A percentile compares a stretch with the other conserved stretches of the same genome.
phyloP scores from a whole-genome alignment of 1,140 invertebrate genomes.

The Neuroterus valhalla region DNA sequence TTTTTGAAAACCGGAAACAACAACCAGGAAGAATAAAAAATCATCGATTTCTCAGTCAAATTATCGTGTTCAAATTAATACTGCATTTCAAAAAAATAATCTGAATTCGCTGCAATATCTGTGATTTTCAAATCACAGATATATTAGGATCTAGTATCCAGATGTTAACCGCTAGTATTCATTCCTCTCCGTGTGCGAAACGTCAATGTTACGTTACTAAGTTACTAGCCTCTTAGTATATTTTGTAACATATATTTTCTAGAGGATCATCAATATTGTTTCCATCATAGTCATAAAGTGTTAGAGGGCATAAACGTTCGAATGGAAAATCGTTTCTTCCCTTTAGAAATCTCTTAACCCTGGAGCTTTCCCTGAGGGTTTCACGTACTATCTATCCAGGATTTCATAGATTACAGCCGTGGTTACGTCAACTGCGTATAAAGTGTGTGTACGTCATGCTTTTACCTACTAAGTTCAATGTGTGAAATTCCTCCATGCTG shows the following conservation, averaged over 20 bases:
- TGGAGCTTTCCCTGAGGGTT: conserved; percentile 33
- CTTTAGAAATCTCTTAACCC: conserved; percentile 52
- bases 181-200: too few species aligned
- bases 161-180: too few species aligned
- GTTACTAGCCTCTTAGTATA: too few species aligned
- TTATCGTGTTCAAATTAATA: too few species aligned
- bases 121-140: too few species aligned
- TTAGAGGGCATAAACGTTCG: conserved; percentile 29
- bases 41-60: too few species aligned
- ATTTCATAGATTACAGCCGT: conserved; percentile 45
- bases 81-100: too few species aligned
- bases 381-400: conserved; percentile 33
- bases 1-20: too few species aligned
- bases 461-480: background rate
- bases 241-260: background rate
- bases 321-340: conserved; percentile 49
- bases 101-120: too few species aligned
- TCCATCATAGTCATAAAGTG: conserved; percentile 24
- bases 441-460: conserved; percentile 1
- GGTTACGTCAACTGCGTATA: conserved; percentile 9
- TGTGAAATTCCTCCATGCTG: conserved; percentile 31
- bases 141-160: too few species aligned
- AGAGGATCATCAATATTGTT: background rate
- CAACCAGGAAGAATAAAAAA: too few species aligned
- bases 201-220: too few species aligned